Conservation (phyloP, 2,888 invertebrate genomes). For the Agonopterix alstromeriana region DNA sequence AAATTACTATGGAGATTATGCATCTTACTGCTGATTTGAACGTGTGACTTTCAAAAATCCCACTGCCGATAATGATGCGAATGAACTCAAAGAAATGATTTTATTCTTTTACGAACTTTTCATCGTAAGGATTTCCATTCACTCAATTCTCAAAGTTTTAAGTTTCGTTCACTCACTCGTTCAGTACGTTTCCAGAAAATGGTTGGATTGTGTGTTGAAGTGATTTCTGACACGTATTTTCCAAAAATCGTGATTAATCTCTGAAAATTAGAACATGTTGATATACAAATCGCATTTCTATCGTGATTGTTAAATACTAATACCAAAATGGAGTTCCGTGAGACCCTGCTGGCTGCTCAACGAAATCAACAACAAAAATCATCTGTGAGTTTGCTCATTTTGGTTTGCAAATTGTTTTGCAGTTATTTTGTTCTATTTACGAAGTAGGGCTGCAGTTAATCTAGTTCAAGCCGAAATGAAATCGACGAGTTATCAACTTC, state of each 20-base stretch:
- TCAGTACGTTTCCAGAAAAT: slow-evolving; percentile 75
- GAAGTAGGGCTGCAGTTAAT: no score
- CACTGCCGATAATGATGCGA: no score
- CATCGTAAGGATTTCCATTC: not conserved
- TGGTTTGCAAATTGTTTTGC: slow-evolving; percentile 9
- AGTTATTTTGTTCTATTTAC: slow-evolving; percentile 1
- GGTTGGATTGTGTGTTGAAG: slow-evolving; percentile 61
- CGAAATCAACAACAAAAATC: slow-evolving; percentile 74
- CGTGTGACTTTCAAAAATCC: no score
- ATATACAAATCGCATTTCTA: slow-evolving; percentile 17
- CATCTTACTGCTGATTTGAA: no score
- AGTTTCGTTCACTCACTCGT: slow-evolving; percentile 15
- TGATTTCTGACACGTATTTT: slow-evolving; percentile 68
- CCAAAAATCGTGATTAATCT: slow-evolving; percentile 52
- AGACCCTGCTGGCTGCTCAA: slow-evolving; percentile 67
- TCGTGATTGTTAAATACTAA: slow-evolving; percentile 10
- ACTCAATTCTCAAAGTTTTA: slow-evolving; percentile 1
- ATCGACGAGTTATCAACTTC: no score
- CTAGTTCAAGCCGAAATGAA: no score
- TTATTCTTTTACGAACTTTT: no score
- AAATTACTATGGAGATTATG: no score
- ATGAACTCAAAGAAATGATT: no score
- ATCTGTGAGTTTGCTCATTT: slow-evolving; percentile 54
- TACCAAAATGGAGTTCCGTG: slow-evolving; percentile 63
- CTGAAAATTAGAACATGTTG: slow-evolving; percentile 38